Base-by-base conservation (phyloP, 2,888 invertebrate genomes). In the Thymelicus sylvestris region DNA sequence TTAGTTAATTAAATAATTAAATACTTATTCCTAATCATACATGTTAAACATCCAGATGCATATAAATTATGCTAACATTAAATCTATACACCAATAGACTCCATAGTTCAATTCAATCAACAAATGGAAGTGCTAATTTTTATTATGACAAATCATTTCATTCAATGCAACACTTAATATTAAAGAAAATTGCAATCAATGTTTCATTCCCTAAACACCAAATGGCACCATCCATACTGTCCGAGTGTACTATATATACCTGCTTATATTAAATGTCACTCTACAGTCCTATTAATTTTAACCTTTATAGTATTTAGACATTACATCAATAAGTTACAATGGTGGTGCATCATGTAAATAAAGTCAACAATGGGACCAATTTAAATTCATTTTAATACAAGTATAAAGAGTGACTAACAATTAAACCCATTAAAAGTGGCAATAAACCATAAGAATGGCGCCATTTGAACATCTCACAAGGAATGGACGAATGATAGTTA, bases 1-100 rank as follows among this genome's bases (percentile, higher is more conserved):
- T 73, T 67, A 73, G 66, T 72, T 55, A 70, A 19, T 19, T 19
- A 19, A 19, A 19, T 19, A 63, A 73, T 75, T 75, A 73, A 72
- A 73, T 68, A 71, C 71, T 73, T 74, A 74, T 67, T 48, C 31
- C 71, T 76, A 76, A 68, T 69, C 66, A 75, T 67, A 66, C 50
- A 64, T 68, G 68, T 68, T 68, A 68, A 52, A 71, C 57, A 57
- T 68, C 19, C 55, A 63, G 63, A 68, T 63, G 68, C 63, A 24
- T 4, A 57, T 48, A 69, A 69, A 57, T 64, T 59, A 64, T 13
- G 10, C 57, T 60, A 47, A 64, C 57, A 69, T 63, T 62, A 55
- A 68, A 62, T 48, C 68, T 69, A 69, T 59, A 69, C 69, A 69
- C 48, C 57, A 64, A 69, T 59, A 63, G 69, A 69, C 39, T 69